Conservation (phyloP, 2,888 invertebrate species). For the Pollenia labialis region DNA sequence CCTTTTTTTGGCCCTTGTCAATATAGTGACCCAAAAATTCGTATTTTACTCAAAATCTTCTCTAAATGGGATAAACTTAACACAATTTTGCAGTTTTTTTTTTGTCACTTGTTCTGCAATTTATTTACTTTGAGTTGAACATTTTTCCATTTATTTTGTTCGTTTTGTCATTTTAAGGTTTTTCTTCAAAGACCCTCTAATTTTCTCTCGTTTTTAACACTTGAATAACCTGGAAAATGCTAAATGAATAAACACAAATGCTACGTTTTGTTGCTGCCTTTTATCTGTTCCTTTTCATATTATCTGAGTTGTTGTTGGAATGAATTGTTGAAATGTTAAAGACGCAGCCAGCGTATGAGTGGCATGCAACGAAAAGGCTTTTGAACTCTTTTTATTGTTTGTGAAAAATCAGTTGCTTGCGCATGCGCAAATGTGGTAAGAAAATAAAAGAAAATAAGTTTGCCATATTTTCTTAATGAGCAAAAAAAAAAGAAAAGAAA, state of each 20-base stretch:
- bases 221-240: conserved; percentile 49
- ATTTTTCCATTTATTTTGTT: background rate
- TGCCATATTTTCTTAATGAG: conserved; percentile 42
- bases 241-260: conserved; percentile 26
- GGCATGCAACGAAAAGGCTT: conserved; percentile 59
- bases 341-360: conserved; percentile 1
- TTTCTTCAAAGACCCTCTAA: conserved; percentile 46
- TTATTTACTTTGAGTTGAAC: conserved; percentile 1
- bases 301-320: background rate
- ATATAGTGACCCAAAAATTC: background rate
- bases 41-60: background rate
- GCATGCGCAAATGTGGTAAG: conserved; percentile 62
- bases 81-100: background rate
- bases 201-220: conserved; percentile 53
- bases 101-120: conserved; percentile 43
- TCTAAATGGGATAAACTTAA: background rate
- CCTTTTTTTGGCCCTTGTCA: too few relatives aligned
- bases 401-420: conserved; percentile 63
- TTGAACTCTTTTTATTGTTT: conserved; percentile 66
- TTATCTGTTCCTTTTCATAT: conserved; percentile 22
- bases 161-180: conserved; percentile 1
- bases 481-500: conserved; percentile 20
- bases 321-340: background rate
- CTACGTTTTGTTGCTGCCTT: conserved; percentile 3
- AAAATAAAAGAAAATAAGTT: conserved; percentile 15